Conservation (phyloP, 2,797 vertebrate species). For the Nothura maculosa region DNA sequence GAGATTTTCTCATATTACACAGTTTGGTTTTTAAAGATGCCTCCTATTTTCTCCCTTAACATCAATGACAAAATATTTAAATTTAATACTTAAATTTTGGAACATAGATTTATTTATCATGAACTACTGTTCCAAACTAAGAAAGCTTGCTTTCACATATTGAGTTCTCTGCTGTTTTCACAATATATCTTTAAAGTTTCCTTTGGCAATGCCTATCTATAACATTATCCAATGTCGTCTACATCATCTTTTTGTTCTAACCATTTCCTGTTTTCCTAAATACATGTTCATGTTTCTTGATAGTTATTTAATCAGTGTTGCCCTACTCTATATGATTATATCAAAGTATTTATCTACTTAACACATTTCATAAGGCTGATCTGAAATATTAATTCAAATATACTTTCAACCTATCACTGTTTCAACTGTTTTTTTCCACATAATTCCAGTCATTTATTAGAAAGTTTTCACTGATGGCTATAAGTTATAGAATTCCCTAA, state of each 20-base stretch:
- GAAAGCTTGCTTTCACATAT: neutral
- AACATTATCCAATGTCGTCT: neutral
- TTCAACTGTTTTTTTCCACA: neutral
- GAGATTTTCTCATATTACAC: neutral
- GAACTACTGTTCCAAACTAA: neutral
- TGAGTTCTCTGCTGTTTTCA: neutral
- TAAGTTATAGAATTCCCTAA: neutral
- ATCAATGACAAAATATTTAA: neutral
- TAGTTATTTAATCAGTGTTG: neutral
- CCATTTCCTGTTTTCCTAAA: neutral
- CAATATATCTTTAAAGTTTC: neutral
- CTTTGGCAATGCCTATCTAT: neutral
- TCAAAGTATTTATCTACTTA: neutral
- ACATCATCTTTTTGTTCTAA: neutral
- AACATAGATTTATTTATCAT: neutral
- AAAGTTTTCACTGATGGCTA: neutral
- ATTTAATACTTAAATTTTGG: neutral
- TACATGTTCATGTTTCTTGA: neutral
- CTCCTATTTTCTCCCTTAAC: neutral
- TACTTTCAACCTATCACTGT: neutral
- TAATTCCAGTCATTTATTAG: neutral
- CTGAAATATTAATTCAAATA: neutral
- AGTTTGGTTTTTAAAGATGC: neutral
- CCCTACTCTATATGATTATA: neutral
- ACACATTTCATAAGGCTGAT: neutral